Conservation (phyloP, 2,888 invertebrate genomes). For the Agrenia bidenticulata region DNA sequence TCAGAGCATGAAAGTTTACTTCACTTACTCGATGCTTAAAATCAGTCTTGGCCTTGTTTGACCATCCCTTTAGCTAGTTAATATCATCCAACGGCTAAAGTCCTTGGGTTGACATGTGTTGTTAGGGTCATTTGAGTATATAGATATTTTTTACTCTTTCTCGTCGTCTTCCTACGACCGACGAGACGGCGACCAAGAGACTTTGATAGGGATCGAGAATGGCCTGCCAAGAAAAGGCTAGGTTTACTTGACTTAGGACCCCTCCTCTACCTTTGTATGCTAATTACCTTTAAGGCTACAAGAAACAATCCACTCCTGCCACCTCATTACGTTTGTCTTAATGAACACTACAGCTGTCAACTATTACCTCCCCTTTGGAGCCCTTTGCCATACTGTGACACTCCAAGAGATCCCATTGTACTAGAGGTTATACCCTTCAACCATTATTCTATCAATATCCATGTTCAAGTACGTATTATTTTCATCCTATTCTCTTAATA, state of each 20-base stretch:
- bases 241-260: constrained; percentile 29
- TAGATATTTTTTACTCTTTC: constrained; percentile 18
- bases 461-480: too few relatives aligned
- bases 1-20: constrained; percentile 14
- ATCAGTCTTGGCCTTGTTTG: not conserved
- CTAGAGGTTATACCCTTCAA: not conserved
- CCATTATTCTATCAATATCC: too few relatives aligned
- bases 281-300: constrained; percentile 50
- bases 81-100: not conserved
- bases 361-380: constrained; percentile 39
- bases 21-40: constrained; percentile 9
- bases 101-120: constrained; percentile 40
- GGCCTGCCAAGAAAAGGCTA: constrained; percentile 10
- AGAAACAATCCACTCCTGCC: constrained; percentile 48
- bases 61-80: not conserved
- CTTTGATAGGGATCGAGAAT: constrained; percentile 51
- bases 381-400: constrained; percentile 11
- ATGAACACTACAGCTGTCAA: constrained; percentile 51
- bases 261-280: constrained; percentile 51
- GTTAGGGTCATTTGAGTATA: constrained; percentile 41
- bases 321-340: constrained; percentile 50
- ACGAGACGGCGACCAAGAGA: constrained; percentile 52
- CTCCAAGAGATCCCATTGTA: constrained; percentile 14
- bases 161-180: constrained; percentile 48
- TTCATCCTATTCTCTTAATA: too few relatives aligned